Base-by-base conservation (phyloP, 2,113 vertebrate species). In the Leucopsar rothschildi region DNA sequence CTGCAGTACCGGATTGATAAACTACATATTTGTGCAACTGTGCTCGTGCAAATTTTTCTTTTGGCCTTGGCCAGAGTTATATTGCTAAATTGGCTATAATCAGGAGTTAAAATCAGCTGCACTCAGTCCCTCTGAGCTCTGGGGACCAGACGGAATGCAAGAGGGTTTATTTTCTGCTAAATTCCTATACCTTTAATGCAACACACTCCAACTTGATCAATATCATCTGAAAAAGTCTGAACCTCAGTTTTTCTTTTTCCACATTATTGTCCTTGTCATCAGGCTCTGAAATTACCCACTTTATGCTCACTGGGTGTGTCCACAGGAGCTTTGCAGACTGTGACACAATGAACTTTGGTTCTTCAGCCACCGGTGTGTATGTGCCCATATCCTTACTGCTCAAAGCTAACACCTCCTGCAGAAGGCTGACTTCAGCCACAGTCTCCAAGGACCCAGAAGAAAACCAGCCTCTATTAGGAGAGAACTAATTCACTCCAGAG, bases 211-310 rank as follows among this genome's bases (percentile, higher is more conserved):
- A 23, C 59, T 65, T 60, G 13, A 73, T 29, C 22, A 27, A 21
- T 49, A 24, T 2, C 2, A 17, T 50, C 28, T 2, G 2, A 57
- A 47, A 90, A 53, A n/a, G 0, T 3, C 33, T 20, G 11, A 88
- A n/a, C 35, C 23, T 70, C 9, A 33, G 9, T 11, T 47, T 53
- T 82, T 45, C 24, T 29, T 73, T 66, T 88, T 66, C 9, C 28
- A n/a, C 28, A 21, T 56, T 71, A 64, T 31, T 76, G 63, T 10
- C 15, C 7, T 76, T 64, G 35, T 9, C 11, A 82, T 39, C 52
- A 61, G n/a, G n/a, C 19, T 71, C 17, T 2, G 5, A 83, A 56
- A n/a, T 63, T 3, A 66, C 19, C 45, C 20, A 20, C 17, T 89
- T 81, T 20, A 22, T 29, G 10, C 28, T 78, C 50, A 22, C 1